Conservation (phyloP, 2,113 vertebrate genomes). For the Morone saxatilis region DNA sequence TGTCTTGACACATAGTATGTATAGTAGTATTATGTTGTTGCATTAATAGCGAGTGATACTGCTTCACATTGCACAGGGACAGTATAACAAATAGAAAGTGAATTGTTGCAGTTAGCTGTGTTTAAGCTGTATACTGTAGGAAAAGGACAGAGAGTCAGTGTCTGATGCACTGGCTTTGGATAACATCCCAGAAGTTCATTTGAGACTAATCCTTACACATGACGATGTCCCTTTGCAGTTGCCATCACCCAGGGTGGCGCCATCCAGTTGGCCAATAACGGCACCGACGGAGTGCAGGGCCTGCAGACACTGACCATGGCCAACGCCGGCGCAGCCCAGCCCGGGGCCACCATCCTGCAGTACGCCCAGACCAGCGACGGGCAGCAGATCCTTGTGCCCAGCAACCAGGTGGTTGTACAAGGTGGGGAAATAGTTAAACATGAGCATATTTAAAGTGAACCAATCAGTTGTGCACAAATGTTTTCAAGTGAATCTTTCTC, state of each 20-base stretch:
- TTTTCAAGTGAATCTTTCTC: too few species aligned
- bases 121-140: not conserved
- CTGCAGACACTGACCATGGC: constrained; percentile 98
- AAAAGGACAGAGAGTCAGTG: too few species aligned
- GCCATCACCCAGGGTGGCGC: constrained; percentile 98
- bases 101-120: not conserved
- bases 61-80: not conserved
- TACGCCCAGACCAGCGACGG: constrained; percentile 99
- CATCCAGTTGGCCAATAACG: constrained; percentile 97
- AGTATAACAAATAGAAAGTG: not conserved
- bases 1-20: not conserved
- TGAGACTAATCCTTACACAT: not conserved
- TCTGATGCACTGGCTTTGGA: not conserved
- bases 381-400: constrained; percentile 98
- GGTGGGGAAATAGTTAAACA: constrained; percentile 81
- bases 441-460: not conserved
- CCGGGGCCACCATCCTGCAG: constrained; percentile 96
- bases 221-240: constrained; percentile 82
- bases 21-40: not conserved
- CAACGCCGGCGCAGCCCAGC: constrained; percentile 90
- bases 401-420: constrained; percentile 99
- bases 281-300: constrained; percentile 96
- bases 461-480: not conserved
- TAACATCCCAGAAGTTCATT: not conserved
- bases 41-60: not conserved